Conservation (phyloP, 2,113 vertebrate species). For the Ailuropoda melanoleuca region DNA sequence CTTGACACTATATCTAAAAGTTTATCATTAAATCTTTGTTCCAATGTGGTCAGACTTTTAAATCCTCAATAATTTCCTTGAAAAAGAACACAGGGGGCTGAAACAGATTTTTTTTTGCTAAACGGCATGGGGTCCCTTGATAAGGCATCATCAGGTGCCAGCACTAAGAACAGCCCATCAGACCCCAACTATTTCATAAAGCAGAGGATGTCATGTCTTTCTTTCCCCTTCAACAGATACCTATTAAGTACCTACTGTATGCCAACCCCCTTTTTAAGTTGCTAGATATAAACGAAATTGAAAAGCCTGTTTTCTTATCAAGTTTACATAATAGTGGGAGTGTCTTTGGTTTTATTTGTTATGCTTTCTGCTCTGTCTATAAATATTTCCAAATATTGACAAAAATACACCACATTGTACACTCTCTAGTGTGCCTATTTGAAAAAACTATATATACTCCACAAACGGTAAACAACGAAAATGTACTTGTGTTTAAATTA, state of each 20-base stretch:
- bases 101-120: background rate
- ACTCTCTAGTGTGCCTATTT: background rate
- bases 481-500: background rate
- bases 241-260: background rate
- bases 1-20: background rate
- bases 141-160: accelerated
- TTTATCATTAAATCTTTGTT: background rate
- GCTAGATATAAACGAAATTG: background rate
- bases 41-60: background rate
- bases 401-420: background rate
- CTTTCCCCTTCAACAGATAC: background rate
- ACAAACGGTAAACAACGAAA: background rate
- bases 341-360: background rate
- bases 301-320: background rate
- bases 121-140: background rate
- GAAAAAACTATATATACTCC: background rate
- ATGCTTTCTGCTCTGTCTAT: background rate
- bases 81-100: background rate
- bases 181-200: background rate
- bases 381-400: background rate
- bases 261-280: background rate
- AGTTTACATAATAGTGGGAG: background rate
- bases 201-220: accelerated
- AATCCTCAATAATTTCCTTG: background rate
- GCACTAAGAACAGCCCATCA: background rate